Conservation (phyloP, 2,797 vertebrate genomes). For the Nasua narica region DNA sequence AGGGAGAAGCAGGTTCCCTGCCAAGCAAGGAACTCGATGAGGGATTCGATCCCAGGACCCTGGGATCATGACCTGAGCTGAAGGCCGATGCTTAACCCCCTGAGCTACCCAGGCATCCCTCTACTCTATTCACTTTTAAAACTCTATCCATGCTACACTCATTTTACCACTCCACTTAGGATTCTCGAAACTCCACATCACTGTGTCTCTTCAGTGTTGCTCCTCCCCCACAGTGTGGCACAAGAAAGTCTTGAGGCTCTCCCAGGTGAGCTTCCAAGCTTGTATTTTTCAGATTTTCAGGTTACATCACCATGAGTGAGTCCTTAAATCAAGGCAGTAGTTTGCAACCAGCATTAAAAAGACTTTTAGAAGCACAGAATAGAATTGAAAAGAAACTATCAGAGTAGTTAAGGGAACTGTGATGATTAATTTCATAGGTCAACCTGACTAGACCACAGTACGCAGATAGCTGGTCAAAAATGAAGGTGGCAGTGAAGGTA, state of each 20-base stretch:
- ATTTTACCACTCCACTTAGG: neutral
- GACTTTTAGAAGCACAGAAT: neutral
- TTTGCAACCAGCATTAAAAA: neutral
- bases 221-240: neutral
- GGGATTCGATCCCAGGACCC: neutral
- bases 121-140: neutral
- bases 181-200: neutral
- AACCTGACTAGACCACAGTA: neutral
- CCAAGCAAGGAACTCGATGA: accelerated
- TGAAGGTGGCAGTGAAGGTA: neutral
- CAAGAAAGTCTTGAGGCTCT: neutral
- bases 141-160: neutral
- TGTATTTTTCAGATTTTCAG: neutral
- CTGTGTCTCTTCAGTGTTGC: neutral
- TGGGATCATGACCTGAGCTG: neutral
- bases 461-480: neutral
- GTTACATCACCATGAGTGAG: neutral
- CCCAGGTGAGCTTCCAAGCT: neutral
- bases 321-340: neutral
- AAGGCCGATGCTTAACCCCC: neutral
- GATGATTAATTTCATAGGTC: neutral
- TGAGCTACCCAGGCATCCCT: neutral
- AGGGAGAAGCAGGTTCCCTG: neutral
- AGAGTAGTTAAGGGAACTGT: neutral
- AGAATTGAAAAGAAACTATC: neutral